A percentile compares a stretch with the other conserved stretches of the same genome.
These are phyloP conservation scores for Mustela lutreola DNA, from an alignment of 2,113 vertebrate genomes.

Conservation along the genomic window DNA sequence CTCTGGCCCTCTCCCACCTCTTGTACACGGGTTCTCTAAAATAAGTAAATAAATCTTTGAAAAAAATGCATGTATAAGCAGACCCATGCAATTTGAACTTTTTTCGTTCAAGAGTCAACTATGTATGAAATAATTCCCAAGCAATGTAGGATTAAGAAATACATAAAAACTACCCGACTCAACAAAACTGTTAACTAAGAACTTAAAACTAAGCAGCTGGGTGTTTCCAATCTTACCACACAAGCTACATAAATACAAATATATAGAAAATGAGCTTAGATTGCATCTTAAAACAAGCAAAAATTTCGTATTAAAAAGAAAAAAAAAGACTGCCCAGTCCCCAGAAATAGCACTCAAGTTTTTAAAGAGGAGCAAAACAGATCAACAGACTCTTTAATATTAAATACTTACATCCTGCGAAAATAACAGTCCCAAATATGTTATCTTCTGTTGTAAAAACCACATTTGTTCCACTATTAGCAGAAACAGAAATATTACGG, in stretches of 20 bases:
- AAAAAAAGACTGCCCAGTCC: not conserved
- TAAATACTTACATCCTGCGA: slow-evolving; percentile 89
- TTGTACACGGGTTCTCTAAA: not conserved
- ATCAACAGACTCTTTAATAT: not conserved
- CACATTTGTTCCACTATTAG: slow-evolving; percentile 86
- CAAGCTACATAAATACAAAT: not conserved
- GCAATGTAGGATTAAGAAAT: slow-evolving; percentile 12
- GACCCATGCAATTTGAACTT: not conserved
- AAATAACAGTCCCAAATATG: slow-evolving; percentile 87
- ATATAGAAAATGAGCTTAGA: not conserved
- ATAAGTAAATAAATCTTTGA: not conserved
- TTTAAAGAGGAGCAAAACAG: not conserved
- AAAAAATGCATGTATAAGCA: not conserved
- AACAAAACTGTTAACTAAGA: slow-evolving; percentile 7
- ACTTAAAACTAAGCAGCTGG: not conserved
- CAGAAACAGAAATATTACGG: slow-evolving; percentile 83
- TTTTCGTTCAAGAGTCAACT: not conserved
- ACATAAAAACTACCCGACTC: not conserved
- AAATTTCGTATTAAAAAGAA: not conserved
- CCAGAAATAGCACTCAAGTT: not conserved
- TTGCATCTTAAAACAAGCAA: not conserved
- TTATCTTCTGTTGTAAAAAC: slow-evolving; percentile 70
- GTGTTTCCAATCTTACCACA: not conserved
- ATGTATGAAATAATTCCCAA: slow-evolving; percentile 4
- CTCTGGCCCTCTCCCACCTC: not conserved